These are phyloP conservation scores for Philereme vetulata DNA, from an alignment of 2,888 invertebrate species.

Conservation along the genomic window DNA sequence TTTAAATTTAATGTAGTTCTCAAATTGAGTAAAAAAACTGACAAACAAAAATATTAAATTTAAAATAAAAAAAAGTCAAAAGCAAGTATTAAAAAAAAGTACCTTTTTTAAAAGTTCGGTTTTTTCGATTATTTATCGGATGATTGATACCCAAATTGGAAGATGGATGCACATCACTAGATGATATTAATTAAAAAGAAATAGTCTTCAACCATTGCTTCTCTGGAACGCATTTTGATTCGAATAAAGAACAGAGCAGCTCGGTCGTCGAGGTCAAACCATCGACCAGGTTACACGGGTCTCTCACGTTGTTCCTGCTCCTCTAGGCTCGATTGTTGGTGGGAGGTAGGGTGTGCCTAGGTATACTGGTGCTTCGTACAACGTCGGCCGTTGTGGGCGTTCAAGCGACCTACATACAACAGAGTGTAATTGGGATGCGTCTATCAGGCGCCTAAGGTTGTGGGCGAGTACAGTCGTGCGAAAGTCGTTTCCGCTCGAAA, in stretches of 20 bases:
- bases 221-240: slow-evolving; percentile 67
- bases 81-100: background rate
- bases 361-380: slow-evolving; percentile 55
- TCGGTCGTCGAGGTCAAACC: slow-evolving; percentile 61
- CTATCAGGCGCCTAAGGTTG: slow-evolving; percentile 73
- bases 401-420: slow-evolving; percentile 79
- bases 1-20: no score
- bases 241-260: slow-evolving; percentile 72
- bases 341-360: slow-evolving; percentile 56
- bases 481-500: slow-evolving; percentile 15
- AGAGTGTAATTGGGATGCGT: slow-evolving; percentile 79
- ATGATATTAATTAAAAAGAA: slow-evolving; percentile 17
- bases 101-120: background rate
- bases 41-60: background rate
- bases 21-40: background rate
- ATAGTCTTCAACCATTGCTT: slow-evolving; percentile 19
- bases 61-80: background rate
- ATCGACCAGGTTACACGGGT: slow-evolving; percentile 51
- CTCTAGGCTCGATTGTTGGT: slow-evolving; percentile 52
- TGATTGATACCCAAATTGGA: no score
- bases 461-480: slow-evolving; percentile 62
- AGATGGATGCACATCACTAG: slow-evolving; percentile 11
- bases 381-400: slow-evolving; percentile 73
- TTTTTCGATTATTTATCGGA: background rate
- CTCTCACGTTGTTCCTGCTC: slow-evolving; percentile 45